These are phyloP conservation scores for Harpalus rufipes DNA, from an alignment of 2,888 invertebrate species.

Conservation along the genomic window DNA sequence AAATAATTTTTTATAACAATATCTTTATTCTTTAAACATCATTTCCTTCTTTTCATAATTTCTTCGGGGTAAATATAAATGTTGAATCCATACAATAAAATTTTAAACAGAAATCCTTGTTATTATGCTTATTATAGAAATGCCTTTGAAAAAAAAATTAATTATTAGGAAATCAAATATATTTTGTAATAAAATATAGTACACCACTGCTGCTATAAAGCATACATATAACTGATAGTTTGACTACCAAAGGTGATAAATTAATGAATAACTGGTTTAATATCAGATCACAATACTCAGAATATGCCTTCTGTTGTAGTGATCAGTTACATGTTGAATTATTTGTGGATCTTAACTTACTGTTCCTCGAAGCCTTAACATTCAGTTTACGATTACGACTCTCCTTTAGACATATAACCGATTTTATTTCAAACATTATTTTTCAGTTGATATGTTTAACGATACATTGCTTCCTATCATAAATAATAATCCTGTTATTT, in stretches of 20 bases:
- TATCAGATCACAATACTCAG: slow-evolving; percentile 40
- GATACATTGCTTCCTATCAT: too few species aligned
- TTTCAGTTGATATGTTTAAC: not conserved
- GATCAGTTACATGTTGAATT: not conserved
- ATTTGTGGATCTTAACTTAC: slow-evolving; percentile 4
- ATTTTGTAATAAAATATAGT: not conserved
- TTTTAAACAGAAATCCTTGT: too few species aligned
- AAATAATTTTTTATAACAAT: too few species aligned
- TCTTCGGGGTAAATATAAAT: too few species aligned
- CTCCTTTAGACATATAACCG: not conserved
- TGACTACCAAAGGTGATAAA: slow-evolving; percentile 36
- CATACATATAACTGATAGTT: slow-evolving; percentile 5
- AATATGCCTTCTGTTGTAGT: slow-evolving; percentile 21
- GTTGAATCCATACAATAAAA: too few species aligned
- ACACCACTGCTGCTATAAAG: slow-evolving; percentile 7
- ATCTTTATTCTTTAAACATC: too few species aligned
- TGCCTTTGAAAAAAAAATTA: too few species aligned
- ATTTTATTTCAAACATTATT: not conserved
- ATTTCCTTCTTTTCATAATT: too few species aligned
- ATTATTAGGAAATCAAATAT: too few species aligned
- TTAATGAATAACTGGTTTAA: slow-evolving; percentile 44
- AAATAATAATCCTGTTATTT: too few species aligned
- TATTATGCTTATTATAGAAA: too few species aligned
- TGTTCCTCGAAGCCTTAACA: not conserved
- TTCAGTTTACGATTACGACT: not conserved